phyloP scores from a whole-genome alignment of 2,113 vertebrate species.

The Vimba vimba region DNA sequence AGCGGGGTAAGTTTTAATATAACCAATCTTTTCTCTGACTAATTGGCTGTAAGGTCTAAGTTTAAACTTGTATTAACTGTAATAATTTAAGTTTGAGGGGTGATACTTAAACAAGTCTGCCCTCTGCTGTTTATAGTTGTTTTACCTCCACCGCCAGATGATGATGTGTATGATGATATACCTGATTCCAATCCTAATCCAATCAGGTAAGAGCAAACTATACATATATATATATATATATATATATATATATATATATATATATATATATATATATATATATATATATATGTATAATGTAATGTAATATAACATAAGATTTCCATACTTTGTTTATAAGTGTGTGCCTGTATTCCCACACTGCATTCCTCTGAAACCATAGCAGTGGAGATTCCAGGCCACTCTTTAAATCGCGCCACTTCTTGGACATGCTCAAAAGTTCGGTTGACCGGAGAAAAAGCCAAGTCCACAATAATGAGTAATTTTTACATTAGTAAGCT shows the following conservation, averaged over 20 bases:
- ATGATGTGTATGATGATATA: conserved; percentile 89
- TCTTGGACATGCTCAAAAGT: conserved; percentile 87
- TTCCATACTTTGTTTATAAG: not conserved
- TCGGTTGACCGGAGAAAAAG: conserved; percentile 86
- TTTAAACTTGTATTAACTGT: not conserved
- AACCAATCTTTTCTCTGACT: not conserved
- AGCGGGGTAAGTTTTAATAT: conserved; percentile 44
- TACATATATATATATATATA: too few relatives aligned
- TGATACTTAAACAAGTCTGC: conserved; percentile 32
- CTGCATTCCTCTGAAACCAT: conserved; percentile 71
- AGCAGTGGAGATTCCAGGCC: conserved; percentile 77
- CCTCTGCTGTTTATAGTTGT: conserved; percentile 67
- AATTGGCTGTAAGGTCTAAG: not conserved
- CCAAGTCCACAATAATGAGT: conserved; percentile 79
- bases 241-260: too few relatives aligned
- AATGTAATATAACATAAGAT: not conserved
- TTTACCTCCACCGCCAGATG: conserved; percentile 77
- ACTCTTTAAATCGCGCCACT: conserved; percentile 76
- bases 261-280: too few relatives aligned
- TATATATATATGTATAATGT: too few relatives aligned
- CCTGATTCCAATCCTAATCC: conserved; percentile 73
- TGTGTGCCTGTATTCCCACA: conserved; percentile 36
- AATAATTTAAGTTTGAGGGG: not conserved
- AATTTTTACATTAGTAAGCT: conserved; percentile 88
- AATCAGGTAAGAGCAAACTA: conserved; percentile 75